Percentiles rank a stretch among this genome's conserved stretches.
Evolutionary conservation across 64 coral and sea anemone species (phyloP).

Genomic region (Montipora efflorescens): DNA sequence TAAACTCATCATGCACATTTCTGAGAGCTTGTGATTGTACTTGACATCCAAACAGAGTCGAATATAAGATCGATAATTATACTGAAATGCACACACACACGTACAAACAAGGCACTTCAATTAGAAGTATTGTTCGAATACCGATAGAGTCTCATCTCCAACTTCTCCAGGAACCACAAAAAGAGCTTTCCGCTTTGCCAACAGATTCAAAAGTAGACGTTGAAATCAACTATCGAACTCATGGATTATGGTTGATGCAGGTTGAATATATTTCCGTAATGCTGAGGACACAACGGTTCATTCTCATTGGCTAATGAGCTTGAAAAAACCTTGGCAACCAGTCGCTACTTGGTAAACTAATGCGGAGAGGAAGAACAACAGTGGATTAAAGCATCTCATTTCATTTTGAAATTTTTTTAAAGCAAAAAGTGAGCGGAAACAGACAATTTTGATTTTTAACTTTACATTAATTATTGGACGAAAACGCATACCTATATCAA

Average conservation of each 20-base stretch:
- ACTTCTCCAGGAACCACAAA: neutral
- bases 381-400: too few species aligned
- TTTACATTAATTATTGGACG: too few species aligned
- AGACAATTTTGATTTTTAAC: too few species aligned
- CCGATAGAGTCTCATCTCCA: neutral
- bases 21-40: neutral
- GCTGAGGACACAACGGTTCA: neutral
- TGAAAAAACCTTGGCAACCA: neutral
- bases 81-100: neutral
- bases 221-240: neutral
- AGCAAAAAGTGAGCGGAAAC: too few species aligned
- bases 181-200: neutral
- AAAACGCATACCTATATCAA: too few species aligned
- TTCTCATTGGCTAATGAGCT: neutral
- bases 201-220: neutral
- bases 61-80: neutral
- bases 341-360: neutral
- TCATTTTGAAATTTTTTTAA: too few species aligned
- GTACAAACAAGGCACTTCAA: constrained; percentile 24
- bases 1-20: neutral
- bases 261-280: neutral
- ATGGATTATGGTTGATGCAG: too few species aligned
- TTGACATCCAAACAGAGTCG: constrained; percentile 28
- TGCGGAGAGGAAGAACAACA: too few species aligned
- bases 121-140: constrained; percentile 10